Evolutionary conservation across 2,113 vertebrate genomes (phyloP), one percentile per base, ranked within the genome.

Genomic region (Gnathonemus longibarbis): DNA sequence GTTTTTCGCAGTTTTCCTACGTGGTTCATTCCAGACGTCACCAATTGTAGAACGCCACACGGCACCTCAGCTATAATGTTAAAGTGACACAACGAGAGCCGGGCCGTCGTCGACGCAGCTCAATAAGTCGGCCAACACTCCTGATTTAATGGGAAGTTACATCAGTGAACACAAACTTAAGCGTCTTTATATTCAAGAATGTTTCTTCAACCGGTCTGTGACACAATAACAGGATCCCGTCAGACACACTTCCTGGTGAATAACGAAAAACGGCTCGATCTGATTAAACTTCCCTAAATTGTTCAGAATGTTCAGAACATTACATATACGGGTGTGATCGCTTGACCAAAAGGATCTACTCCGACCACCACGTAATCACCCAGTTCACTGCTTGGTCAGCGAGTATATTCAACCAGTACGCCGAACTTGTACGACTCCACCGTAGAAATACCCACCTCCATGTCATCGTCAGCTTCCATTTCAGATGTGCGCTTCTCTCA

Each of bases 21-120:
- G 93, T 95, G 94, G 95, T 94, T 92, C 84, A 50, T 24, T 89
- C 93, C 9, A 66, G 90, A 95, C 95, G 96, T 96, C 96, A 96
- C 96, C 95, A 96, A 95, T 95, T 95, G 93, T 93, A 92, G 91
- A 94, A 92, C 62, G 95, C 95, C 95, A 96, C 95, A 96, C 94
- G 91, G 93, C 94, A 95, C 5, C 11, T 27, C 0, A 5, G 0
- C 90, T 92, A 5, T 17, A 27, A 31, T 24, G 19, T 93, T 13
- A 91, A 91, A 91, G 93, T 90, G 92, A 93, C 56, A 91, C 19
- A 3, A 7, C 21, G 5, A 6, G 2, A 66, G 3, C 3, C 11
- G 35, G 53, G 13, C 19, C 1, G 46, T 10, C 11, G 24, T 46
- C 74, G 5, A 19, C 35, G 35, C 5, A 8, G 74, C 2, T 6